These are phyloP conservation scores for Cremastinae sp. DNA, from an alignment of 2,888 invertebrate genomes.

Conservation along the genomic window DNA sequence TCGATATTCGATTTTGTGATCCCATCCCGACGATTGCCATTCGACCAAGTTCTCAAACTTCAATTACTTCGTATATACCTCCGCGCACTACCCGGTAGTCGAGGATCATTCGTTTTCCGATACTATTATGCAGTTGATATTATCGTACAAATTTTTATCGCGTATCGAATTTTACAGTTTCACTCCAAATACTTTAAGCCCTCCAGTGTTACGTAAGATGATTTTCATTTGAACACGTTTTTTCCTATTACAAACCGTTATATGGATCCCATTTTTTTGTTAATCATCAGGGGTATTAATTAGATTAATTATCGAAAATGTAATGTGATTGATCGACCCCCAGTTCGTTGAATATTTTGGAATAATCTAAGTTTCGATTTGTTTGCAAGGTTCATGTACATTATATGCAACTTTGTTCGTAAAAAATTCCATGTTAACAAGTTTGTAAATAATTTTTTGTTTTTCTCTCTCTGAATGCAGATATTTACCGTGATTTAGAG, in stretches of 20 bases:
- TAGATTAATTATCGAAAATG: background rate
- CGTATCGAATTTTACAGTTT: background rate
- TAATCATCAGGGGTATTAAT: too few species aligned
- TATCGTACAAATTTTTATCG: constrained; percentile 33
- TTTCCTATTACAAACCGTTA: background rate
- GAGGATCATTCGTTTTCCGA: constrained; percentile 38
- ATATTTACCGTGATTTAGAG: too few species aligned
- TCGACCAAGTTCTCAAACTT: constrained; percentile 47
- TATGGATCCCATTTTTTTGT: too few species aligned
- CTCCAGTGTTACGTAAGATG: background rate
- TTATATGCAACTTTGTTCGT: too few species aligned
- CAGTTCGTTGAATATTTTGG: too few species aligned
- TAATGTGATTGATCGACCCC: too few species aligned
- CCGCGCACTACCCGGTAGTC: constrained; percentile 5
- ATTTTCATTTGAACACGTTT: background rate
- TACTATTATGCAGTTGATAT: constrained; percentile 44
- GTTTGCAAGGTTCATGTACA: too few species aligned
- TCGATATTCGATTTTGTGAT: constrained; percentile 54
- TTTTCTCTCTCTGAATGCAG: too few species aligned
- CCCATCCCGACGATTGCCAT: constrained; percentile 35
- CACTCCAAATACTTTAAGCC: background rate
- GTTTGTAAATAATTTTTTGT: too few species aligned
- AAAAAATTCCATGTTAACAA: too few species aligned
- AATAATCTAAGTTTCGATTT: too few species aligned
- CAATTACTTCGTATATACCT: constrained; percentile 41